Evolutionary conservation across 1,140 invertebrate species (phyloP).

Genomic region (Heliconius hermathena): DNA sequence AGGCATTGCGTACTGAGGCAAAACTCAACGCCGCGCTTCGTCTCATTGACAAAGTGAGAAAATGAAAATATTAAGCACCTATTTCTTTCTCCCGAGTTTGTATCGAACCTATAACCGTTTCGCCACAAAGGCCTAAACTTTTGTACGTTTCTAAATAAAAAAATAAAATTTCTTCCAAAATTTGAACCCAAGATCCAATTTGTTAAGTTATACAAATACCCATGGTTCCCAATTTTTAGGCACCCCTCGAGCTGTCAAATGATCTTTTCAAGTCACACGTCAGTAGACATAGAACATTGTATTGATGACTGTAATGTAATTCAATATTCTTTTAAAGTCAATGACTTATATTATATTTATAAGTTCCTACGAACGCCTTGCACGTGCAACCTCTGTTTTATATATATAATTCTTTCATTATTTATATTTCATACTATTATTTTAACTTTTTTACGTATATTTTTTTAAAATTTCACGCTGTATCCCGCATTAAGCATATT

Average conservation of each 20-base stretch:
- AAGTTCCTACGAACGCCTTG: background rate
- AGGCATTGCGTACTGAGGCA: too few relatives aligned
- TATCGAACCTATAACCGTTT: too few relatives aligned
- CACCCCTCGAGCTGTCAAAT: constrained; percentile 24
- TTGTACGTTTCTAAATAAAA: too few relatives aligned
- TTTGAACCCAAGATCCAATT: too few relatives aligned
- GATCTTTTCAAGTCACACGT: constrained; percentile 26
- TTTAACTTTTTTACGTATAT: background rate
- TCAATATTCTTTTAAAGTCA: constrained; percentile 33
- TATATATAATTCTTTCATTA: background rate
- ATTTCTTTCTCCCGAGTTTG: too few relatives aligned
- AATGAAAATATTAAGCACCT: too few relatives aligned
- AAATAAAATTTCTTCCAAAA: too few relatives aligned
- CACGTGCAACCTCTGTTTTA: background rate
- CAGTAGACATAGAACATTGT: constrained; percentile 15
- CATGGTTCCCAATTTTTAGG: background rate
- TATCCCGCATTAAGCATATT: background rate
- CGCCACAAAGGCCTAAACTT: too few relatives aligned
- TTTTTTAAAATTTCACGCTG: background rate
- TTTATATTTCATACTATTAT: background rate
- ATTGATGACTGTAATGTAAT: constrained; percentile 28
- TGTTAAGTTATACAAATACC: too few relatives aligned
- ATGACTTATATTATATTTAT: constrained; percentile 21
- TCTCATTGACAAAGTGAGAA: too few relatives aligned
- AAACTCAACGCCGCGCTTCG: too few relatives aligned